These are phyloP conservation scores for Pygoscelis antarcticus DNA, from an alignment of 2,113 vertebrate species.

Conservation along the genomic window DNA sequence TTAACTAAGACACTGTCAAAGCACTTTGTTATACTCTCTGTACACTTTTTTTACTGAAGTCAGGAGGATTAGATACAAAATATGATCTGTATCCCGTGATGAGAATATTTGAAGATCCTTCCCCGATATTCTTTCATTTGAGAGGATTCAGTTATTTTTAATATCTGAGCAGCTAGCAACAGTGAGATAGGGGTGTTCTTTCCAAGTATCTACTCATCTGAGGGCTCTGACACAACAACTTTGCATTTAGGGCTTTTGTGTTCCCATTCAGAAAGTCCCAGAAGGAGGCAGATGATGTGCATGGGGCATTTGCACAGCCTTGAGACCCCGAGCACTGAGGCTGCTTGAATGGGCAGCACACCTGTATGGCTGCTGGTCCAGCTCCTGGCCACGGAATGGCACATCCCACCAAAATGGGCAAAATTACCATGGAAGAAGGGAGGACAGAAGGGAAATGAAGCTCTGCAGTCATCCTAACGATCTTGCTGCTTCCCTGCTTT, in stretches of 20 bases:
- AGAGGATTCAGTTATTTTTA: not conserved
- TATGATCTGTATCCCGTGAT: not conserved
- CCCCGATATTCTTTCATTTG: not conserved
- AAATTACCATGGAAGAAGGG: not conserved
- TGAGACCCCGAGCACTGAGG: too few species aligned
- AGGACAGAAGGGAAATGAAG: not conserved
- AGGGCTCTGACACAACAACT: not conserved
- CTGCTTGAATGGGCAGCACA: not conserved
- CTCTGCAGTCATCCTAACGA: not conserved
- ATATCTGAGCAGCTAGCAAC: not conserved
- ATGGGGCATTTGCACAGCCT: not conserved
- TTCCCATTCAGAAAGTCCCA: not conserved
- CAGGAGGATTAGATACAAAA: not conserved
- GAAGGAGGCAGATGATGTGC: not conserved
- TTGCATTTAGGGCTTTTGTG: not conserved
- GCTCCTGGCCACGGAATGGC: not conserved
- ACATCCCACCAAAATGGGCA: not conserved
- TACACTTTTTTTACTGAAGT: not conserved
- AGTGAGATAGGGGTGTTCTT: not conserved
- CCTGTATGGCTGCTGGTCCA: not conserved
- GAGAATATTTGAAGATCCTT: not conserved
- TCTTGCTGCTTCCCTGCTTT: not conserved
- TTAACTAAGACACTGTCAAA: conserved; percentile 26
- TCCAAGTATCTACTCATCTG: not conserved
- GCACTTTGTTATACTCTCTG: not conserved